Evolutionary conservation across 2,888 invertebrate species (phyloP).

Genomic region (Spodoptera littoralis): DNA sequence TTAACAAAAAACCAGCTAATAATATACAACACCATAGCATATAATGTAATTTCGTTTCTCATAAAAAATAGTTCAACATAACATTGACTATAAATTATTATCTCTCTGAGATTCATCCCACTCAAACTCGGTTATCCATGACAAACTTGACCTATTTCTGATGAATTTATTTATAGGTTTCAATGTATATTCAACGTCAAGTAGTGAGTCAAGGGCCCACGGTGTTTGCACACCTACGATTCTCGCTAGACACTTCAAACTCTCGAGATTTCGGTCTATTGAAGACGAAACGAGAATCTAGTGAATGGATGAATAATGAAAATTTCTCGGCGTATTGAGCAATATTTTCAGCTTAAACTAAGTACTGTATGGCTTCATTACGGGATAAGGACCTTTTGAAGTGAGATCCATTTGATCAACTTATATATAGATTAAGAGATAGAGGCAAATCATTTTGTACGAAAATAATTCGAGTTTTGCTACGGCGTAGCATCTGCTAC

Average conservation of each 20-base stretch:
- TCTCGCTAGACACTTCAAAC: conserved; percentile 39
- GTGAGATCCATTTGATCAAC: not conserved
- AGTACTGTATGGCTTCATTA: conserved; percentile 10
- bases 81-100: conserved; percentile 32
- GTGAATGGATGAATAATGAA: conserved; percentile 33
- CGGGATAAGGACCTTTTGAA: not conserved
- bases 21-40: too few relatives aligned
- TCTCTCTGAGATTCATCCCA: conserved; percentile 14
- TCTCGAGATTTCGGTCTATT: conserved; percentile 47
- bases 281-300: conserved; percentile 31
- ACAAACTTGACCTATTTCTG: conserved; percentile 42
- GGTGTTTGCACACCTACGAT: conserved; percentile 54
- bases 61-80: not conserved
- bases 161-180: conserved; percentile 53
- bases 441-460: not conserved
- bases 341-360: conserved; percentile 29
- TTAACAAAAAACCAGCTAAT: too few relatives aligned
- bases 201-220: conserved; percentile 37
- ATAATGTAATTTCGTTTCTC: too few relatives aligned
- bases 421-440: conserved; percentile 1
- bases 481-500: too few relatives aligned
- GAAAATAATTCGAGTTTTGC: too few relatives aligned
- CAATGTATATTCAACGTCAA: conserved; percentile 49
- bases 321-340: conserved; percentile 30
- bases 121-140: conserved; percentile 32